Evolutionary conservation across 2,113 vertebrate genomes (phyloP).

Genomic region (Istiophorus platypterus): DNA sequence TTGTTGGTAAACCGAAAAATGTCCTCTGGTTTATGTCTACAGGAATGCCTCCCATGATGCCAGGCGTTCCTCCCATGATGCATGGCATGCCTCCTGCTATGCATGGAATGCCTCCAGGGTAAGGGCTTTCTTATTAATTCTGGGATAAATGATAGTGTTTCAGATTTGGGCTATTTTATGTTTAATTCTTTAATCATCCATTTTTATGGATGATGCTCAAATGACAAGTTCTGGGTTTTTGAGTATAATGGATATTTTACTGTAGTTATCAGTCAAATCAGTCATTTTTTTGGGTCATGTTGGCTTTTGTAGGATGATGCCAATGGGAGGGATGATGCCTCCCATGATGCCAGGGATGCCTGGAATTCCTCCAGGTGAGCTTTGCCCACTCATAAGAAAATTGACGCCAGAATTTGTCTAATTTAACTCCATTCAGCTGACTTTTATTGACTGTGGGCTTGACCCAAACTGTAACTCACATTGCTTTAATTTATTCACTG

Average conservation of each 20-base stretch:
- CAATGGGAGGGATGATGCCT: conserved; percentile 89
- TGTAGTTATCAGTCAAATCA: neutral
- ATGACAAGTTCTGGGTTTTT: neutral
- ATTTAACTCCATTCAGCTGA: neutral
- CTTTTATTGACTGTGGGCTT: neutral
- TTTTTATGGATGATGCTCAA: neutral
- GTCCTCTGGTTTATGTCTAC: conserved; percentile 19
- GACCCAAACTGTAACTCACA: too few species aligned
- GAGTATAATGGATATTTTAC: neutral
- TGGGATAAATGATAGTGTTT: neutral
- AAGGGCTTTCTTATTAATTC: neutral
- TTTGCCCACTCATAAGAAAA: neutral
- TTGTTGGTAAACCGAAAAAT: conserved; percentile 10
- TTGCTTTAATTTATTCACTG: neutral
- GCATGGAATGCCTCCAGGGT: conserved; percentile 83
- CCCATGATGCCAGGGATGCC: conserved; percentile 89
- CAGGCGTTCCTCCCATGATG: conserved; percentile 93
- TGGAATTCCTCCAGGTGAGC: conserved; percentile 82
- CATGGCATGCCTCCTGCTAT: conserved; percentile 83
- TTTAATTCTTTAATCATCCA: neutral
- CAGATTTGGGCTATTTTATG: neutral
- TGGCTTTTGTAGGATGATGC: conserved; percentile 77
- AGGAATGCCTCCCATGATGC: conserved; percentile 98
- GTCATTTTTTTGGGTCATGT: neutral
- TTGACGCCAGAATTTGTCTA: too few species aligned